A percentile compares a stretch with the other conserved stretches of the same genome.
Conservation (phyloP, 2,888 invertebrate species). For the Sesamia inferens region DNA sequence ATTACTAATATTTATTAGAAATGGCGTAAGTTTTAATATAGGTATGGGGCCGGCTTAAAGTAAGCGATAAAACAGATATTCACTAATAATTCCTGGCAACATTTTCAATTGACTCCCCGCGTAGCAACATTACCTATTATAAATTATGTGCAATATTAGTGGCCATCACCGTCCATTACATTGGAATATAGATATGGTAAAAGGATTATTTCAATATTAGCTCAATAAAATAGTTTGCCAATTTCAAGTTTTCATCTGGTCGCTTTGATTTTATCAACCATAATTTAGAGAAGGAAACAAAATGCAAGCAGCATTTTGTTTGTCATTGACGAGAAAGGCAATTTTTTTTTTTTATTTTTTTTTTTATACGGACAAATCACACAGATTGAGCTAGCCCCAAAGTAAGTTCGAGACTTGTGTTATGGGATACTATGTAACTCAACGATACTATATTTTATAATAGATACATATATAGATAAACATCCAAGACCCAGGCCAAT, state of each 20-base stretch:
- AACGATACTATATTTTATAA: too few relatives aligned
- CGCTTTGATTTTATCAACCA: not conserved
- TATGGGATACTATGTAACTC: too few relatives aligned
- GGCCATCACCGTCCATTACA: conserved; percentile 37
- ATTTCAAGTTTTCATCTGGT: conserved; percentile 4
- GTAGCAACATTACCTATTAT: conserved; percentile 26
- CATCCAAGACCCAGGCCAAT: too few relatives aligned
- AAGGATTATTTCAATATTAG: conserved; percentile 43
- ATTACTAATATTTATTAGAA: conserved; percentile 19
- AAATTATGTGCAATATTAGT: conserved; percentile 25
- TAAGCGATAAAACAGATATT: conserved; percentile 41
- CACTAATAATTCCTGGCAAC: conserved; percentile 42
- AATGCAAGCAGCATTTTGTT: too few relatives aligned
- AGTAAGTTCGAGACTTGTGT: too few relatives aligned
- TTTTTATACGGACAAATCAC: too few relatives aligned
- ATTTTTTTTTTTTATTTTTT: too few relatives aligned
- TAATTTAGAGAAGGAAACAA: not conserved
- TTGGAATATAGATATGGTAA: conserved; percentile 45
- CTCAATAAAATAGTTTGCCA: conserved; percentile 19
- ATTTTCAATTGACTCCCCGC: conserved; percentile 41
- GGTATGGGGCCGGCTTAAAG: conserved; percentile 22
- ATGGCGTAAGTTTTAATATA: not conserved
- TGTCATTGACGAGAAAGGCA: not conserved
- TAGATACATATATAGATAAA: too few relatives aligned
- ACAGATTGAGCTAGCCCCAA: too few relatives aligned